Evolutionary conservation across 2,888 invertebrate genomes (phyloP), one percentile per base, ranked within the genome.

Genomic region (Mantis religiosa): DNA sequence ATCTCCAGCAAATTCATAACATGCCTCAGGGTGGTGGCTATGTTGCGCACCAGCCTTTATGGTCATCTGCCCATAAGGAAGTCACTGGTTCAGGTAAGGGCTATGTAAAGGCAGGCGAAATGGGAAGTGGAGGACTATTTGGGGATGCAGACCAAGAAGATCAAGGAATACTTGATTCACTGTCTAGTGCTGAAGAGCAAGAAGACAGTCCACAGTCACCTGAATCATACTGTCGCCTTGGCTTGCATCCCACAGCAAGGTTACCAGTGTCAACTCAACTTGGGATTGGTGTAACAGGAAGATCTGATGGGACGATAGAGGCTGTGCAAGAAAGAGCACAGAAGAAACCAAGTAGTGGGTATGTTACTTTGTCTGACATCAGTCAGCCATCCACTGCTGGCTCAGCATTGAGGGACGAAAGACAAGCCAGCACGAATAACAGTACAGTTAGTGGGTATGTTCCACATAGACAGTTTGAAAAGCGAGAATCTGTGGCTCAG

Each of bases 381-480:
- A 25, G 82, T 28, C n/a, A 41, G 54, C 27, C 82, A 20, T 71
- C 84, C 15, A 87, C 89, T n/a, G 30, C 83, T 41, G 83, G 82
- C n/a, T 30, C 28, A n/a, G 81, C n/a, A 30, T 8, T 82, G 14
- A 41, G 87, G n/a, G 30, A 28, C 25, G 34, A 34, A 30, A 34
- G 84, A 27, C 84, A 90, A 71, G 83, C 41, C 7, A 87, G 82
- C 82, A 41, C 82, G 12, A 20, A 47, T 9, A 47, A 89, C n/a
- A 88, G 91, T 87, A 30, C 85, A n/a, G 82, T 27, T 34, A 87
- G 88, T 84, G 92, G 92, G 20, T 93, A 93, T 90, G 92, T 92
- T 34, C 92, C 92, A 14, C 93, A 92, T 90, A 92, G 92, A 90
- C 91, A 92, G 88, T 92, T 92, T 89, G 92, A 92, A 87, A 91